These are phyloP conservation scores for Agapornis roseicollis DNA, from an alignment of 2,113 vertebrate species.

Conservation along the genomic window DNA sequence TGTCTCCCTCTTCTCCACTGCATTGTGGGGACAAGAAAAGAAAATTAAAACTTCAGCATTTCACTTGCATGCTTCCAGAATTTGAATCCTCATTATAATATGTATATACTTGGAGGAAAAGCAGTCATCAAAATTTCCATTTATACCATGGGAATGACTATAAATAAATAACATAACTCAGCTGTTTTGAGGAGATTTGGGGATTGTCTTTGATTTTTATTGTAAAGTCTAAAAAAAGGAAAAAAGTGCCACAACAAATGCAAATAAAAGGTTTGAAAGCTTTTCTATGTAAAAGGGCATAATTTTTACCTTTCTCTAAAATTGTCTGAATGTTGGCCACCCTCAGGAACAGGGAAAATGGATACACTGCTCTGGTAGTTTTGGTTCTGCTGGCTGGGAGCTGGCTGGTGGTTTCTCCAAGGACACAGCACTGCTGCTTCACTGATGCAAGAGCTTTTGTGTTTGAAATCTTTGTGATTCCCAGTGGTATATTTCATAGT, in stretches of 20 bases:
- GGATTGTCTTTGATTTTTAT: not conserved
- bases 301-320: not conserved
- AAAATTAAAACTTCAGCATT: not conserved
- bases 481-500: not conserved
- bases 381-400: not conserved
- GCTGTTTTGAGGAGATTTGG: not conserved
- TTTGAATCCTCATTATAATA: not conserved
- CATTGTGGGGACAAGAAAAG: not conserved
- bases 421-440: not conserved
- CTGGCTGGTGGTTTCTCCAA: not conserved
- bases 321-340: fast-evolving
- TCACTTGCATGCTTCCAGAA: not conserved
- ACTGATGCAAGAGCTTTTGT: fast-evolving
- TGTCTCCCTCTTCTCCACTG: not conserved
- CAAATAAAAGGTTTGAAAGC: not conserved
- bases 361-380: too few species aligned
- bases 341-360: too few species aligned
- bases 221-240: too few species aligned
- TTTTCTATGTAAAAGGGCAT: not conserved
- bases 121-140: not conserved
- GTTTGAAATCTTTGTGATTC: not conserved
- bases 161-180: not conserved
- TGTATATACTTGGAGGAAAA: not conserved
- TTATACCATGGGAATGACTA: not conserved
- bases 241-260: not conserved